Percentiles rank a stretch among this genome's conserved stretches.
phyloP scores from a whole-genome alignment of 2,797 vertebrate genomes.

The Xiphorhynchus erythropygius region DNA sequence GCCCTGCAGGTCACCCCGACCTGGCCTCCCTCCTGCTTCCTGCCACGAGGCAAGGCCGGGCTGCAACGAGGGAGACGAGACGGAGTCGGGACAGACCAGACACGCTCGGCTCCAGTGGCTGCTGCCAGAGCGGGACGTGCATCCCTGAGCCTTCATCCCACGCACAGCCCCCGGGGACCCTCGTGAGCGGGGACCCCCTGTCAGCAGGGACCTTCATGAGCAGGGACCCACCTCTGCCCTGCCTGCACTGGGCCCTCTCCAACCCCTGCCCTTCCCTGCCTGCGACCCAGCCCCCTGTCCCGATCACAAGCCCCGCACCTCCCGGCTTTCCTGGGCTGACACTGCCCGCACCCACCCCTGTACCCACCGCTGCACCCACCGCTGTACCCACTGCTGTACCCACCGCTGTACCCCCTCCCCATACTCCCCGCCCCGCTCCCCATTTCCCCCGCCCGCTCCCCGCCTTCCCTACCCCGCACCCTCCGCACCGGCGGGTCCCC shows the following conservation, averaged over 20 bases:
- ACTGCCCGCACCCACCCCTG: no score
- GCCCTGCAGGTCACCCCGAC: not conserved
- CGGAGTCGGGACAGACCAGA: not conserved
- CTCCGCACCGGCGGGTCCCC: conserved; percentile 4
- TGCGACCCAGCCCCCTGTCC: not conserved
- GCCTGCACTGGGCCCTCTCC: not conserved
- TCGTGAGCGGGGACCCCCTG: not conserved
- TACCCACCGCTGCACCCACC: not conserved
- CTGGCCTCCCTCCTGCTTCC: conserved; percentile 28
- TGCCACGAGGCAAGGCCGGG: conserved; percentile 45
- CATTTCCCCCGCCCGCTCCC: no score
- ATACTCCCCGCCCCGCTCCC: not conserved
- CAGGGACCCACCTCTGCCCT: not conserved
- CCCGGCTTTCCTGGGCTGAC: not conserved
- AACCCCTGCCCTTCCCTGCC: not conserved
- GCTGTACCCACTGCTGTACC: not conserved
- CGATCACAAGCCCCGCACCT: accelerated
- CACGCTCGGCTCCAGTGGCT: accelerated
- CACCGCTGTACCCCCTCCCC: not conserved
- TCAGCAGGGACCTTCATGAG: not conserved
- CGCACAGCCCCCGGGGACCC: not conserved
- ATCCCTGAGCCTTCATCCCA: not conserved
- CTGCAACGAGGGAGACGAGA: not conserved
- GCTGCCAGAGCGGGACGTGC: not conserved
- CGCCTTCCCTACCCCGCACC: not conserved